Percentiles rank a stretch among this genome's conserved stretches.
Evolutionary conservation across 1,140 invertebrate species (phyloP).

Genomic region (Aphelinus certus): DNA sequence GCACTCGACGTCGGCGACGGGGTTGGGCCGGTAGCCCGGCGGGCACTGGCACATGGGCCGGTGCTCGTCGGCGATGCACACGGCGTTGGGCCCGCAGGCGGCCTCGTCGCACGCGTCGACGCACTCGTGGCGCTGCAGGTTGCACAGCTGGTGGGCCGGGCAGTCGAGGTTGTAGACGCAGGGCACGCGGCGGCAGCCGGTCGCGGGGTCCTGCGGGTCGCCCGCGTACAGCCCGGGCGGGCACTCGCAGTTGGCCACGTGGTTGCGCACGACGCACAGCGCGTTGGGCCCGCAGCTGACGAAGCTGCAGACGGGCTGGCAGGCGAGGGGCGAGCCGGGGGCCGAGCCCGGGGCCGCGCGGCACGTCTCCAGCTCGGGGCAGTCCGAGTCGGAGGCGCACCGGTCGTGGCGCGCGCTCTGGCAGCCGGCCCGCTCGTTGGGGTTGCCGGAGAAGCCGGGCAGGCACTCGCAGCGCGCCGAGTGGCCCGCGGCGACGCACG

Average conservation of each 20-base stretch:
- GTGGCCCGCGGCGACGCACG: slow-evolving; percentile 79
- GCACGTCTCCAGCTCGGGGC: slow-evolving; percentile 82
- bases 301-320: slow-evolving; percentile 79
- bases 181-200: slow-evolving; percentile 81
- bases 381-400: slow-evolving; percentile 83
- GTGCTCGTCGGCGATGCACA: slow-evolving; percentile 88
- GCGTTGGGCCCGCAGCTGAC: slow-evolving; percentile 85
- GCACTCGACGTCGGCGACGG: slow-evolving; percentile 83
- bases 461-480: slow-evolving; percentile 82
- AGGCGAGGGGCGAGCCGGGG: slow-evolving; percentile 62
- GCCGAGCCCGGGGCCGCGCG: slow-evolving; percentile 58
- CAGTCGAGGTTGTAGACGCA: slow-evolving; percentile 89
- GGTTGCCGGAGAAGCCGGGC: slow-evolving; percentile 84
- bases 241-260: slow-evolving; percentile 87
- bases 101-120: slow-evolving; percentile 82
- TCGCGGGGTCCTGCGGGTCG: slow-evolving; percentile 78
- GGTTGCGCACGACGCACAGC: slow-evolving; percentile 86
- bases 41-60: slow-evolving; percentile 84
- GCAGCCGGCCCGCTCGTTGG: slow-evolving; percentile 88
- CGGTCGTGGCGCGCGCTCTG: slow-evolving; percentile 74
- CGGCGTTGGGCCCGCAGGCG: slow-evolving; percentile 85
- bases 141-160: slow-evolving; percentile 79
- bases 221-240: slow-evolving; percentile 84
- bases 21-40: slow-evolving; percentile 81
- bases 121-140: slow-evolving; percentile 84